phyloP scores from a whole-genome alignment of 2,797 vertebrate genomes.

The Bucorvus abyssinicus region DNA sequence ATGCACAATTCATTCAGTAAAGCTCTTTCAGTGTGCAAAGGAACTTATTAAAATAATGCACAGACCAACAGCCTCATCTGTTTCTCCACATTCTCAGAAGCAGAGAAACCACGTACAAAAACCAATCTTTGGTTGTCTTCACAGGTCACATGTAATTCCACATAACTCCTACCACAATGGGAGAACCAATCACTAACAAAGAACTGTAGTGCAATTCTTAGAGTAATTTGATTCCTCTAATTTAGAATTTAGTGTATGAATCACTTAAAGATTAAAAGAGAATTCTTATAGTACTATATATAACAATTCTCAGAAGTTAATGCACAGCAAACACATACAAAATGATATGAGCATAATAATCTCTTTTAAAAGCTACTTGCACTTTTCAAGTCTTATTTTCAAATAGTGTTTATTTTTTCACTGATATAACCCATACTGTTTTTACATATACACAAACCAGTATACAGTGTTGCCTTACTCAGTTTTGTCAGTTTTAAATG shows the following conservation, averaged over 20 bases:
- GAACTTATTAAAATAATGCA: background rate
- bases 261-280: background rate
- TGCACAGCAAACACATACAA: background rate
- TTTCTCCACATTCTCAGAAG: background rate
- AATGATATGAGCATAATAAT: background rate
- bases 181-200: background rate
- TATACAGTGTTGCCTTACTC: background rate
- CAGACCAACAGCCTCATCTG: background rate
- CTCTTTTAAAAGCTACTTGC: background rate
- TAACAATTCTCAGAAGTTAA: background rate
- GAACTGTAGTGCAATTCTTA: background rate
- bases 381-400: background rate
- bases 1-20: background rate
- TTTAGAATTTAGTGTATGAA: background rate
- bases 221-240: background rate
- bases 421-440: background rate
- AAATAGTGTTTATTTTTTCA: background rate
- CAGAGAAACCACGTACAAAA: background rate
- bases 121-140: background rate
- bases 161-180: background rate
- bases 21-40: background rate
- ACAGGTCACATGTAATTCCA: background rate
- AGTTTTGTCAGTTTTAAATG: background rate
- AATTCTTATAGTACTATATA: background rate
- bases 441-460: background rate